Conservation (phyloP, 2,797 vertebrate genomes). For the Phalanger gymnotis region DNA sequence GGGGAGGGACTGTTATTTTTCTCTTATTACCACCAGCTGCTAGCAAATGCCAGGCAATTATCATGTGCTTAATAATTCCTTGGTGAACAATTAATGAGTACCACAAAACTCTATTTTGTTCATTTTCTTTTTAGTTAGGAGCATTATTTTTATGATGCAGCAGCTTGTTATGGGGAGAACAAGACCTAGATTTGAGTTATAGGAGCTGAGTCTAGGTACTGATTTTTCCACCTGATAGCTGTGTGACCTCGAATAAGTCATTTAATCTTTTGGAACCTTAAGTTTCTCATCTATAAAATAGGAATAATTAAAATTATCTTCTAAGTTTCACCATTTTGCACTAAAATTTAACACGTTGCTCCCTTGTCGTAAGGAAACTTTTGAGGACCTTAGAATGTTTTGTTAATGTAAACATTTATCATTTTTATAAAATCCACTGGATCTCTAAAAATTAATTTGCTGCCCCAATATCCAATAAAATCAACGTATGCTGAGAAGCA, state of each 20-base stretch:
- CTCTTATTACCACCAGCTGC: not conserved
- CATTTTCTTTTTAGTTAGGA: not conserved
- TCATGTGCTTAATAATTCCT: not conserved
- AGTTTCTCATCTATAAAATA: not conserved
- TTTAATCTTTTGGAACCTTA: not conserved
- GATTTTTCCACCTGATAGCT: not conserved
- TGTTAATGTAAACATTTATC: not conserved
- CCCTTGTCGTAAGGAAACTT: not conserved
- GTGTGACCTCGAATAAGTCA: not conserved
- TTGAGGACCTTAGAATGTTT: not conserved
- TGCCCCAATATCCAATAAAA: conserved; percentile 19
- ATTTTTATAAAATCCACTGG: conserved; percentile 27
- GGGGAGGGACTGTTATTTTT: not conserved
- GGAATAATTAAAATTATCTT: not conserved
- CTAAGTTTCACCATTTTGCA: not conserved
- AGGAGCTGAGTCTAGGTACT: not conserved
- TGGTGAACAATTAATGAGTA: not conserved
- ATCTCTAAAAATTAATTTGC: not conserved
- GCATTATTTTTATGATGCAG: not conserved
- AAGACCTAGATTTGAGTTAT: not conserved
- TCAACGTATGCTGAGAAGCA: conserved; percentile 19
- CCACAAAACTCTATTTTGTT: not conserved
- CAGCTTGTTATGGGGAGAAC: not conserved
- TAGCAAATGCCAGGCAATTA: not conserved
- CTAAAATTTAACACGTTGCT: not conserved